Conservation (phyloP, 2,888 invertebrate genomes). For the Mythimna loreyi region DNA sequence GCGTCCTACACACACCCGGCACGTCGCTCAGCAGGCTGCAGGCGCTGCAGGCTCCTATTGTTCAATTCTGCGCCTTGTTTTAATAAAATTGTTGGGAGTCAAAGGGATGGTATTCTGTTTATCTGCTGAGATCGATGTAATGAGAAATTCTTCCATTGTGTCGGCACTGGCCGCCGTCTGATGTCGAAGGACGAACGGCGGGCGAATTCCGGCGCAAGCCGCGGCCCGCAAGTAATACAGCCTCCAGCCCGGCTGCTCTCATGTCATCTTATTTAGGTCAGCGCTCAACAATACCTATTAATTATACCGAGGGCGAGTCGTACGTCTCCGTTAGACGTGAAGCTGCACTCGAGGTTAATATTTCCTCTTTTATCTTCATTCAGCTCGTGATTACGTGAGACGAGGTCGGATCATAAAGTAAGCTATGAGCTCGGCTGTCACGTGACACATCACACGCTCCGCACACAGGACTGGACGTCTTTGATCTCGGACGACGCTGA, state of each 20-base stretch:
- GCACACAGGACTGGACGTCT: constrained; percentile 3
- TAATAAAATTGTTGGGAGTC: constrained; percentile 17
- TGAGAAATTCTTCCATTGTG: constrained; percentile 47
- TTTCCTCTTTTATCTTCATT: constrained; percentile 17
- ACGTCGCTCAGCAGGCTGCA: too few species aligned
- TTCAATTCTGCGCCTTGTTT: constrained; percentile 13
- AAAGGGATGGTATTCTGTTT: constrained; percentile 25
- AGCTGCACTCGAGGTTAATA: constrained; percentile 8
- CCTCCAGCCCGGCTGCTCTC: constrained; percentile 13
- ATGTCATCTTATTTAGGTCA: constrained; percentile 28
- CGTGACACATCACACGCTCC: not conserved
- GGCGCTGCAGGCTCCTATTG: not conserved
- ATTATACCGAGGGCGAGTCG: constrained; percentile 33
- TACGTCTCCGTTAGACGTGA: constrained; percentile 28
- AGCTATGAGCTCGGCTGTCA: not conserved
- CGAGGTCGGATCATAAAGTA: constrained; percentile 3
- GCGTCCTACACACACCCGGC: not conserved
- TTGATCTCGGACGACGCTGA: constrained; percentile 8
- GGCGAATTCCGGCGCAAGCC: constrained; percentile 10
- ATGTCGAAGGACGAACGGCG: constrained; percentile 10
- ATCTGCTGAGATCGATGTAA: constrained; percentile 44
- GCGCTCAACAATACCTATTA: constrained; percentile 34
- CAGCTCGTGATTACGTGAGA: constrained; percentile 5
- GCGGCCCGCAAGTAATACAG: not conserved
- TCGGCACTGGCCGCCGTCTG: constrained; percentile 18